Base-by-base conservation (phyloP, 92 coral and sea anemone genomes). In the Scolanthus callimorphus region DNA sequence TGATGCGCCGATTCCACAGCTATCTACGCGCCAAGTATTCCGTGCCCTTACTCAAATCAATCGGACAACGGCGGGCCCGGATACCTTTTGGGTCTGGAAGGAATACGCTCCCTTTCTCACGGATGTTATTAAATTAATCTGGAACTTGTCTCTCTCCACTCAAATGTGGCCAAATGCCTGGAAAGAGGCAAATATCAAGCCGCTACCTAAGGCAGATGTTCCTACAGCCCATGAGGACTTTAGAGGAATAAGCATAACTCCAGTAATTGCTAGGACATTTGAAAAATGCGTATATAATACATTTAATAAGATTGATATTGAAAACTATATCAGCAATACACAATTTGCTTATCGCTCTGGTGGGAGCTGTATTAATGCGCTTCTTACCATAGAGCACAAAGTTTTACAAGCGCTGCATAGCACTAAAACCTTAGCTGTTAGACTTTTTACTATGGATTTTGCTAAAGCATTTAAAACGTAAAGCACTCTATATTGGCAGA, bases 31-130 rank as follows among this genome's bases (percentile, higher is more conserved):
- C n/a, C n/a, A 34, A 6, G 43, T 15, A 6, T 34, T 15, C 43
- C 6, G 15, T 34, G 43, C 43, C 9, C 43, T 34, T 6, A 6
- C 43, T 15, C 9, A 34, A 34, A 34, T 34, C 15, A 34, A 54
- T 13, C 4, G 47, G 23, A 64, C 71, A 25, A 44, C 34, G 19
- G 29, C 60, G 39, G 43, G 65, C 13, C 44, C 41, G 27, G 71
- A 54, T 27, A 46, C 71, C 27, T 50, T 17, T 51, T 51, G 43
- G 64, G 43, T 64, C 4, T 64, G 63, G 71, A 64, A 64, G 26
- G 62, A 64, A 29, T 27, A 49, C 59, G 57, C 61, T 17, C 61
- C 27, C 20, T 21, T 66, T 6, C 27, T 66, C 11, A 53, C 63
- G 24, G 63, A 37, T 12, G 62, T 66, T 6, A 45, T 51, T 39